Conservation (phyloP, 1,140 invertebrate species). For the Macrostomum lignano region DNA sequence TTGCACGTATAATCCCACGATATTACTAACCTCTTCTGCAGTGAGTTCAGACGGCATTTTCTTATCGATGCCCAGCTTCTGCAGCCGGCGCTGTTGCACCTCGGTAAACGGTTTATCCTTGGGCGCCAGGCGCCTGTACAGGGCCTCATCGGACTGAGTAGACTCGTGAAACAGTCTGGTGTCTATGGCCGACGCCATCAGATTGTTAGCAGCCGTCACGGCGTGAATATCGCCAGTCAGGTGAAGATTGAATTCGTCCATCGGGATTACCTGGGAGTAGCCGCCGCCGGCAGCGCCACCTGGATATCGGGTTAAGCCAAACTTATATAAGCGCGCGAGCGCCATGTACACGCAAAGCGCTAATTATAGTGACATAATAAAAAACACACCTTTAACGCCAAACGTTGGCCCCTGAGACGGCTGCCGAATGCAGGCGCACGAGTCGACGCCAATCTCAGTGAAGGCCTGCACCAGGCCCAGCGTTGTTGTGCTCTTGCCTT, state of each 20-base stretch:
- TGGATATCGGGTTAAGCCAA: too few species aligned
- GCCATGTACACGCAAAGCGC: too few species aligned
- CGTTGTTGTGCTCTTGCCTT: slow-evolving; percentile 80
- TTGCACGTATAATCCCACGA: too few species aligned
- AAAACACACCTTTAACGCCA: slow-evolving; percentile 88
- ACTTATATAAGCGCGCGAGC: too few species aligned
- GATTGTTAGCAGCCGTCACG: slow-evolving; percentile 80
- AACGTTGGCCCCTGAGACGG: slow-evolving; percentile 94
- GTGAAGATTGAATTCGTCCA: slow-evolving; percentile 98
- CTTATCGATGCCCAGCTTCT: slow-evolving; percentile 56
- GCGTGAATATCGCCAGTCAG: slow-evolving; percentile 95
- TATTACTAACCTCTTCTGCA: too few species aligned
- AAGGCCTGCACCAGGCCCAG: slow-evolving; percentile 74
- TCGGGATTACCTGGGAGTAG: slow-evolving; percentile 77
- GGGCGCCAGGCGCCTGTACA: slow-evolving; percentile 62
- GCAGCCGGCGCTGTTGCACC: slow-evolving; percentile 44
- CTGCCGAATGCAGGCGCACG: slow-evolving; percentile 78
- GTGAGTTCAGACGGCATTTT: slow-evolving; percentile 52
- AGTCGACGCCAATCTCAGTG: slow-evolving; percentile 51
- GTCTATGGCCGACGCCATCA: slow-evolving; percentile 57
- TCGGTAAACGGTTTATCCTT: slow-evolving; percentile 45
- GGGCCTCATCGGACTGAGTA: slow-evolving; percentile 48
- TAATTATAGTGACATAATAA: too few species aligned
- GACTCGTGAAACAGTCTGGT: slow-evolving; percentile 81
- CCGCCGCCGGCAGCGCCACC: slow-evolving; percentile 73